Conservation (phyloP, 2,797 vertebrate genomes). For the Nannoperca australis region DNA sequence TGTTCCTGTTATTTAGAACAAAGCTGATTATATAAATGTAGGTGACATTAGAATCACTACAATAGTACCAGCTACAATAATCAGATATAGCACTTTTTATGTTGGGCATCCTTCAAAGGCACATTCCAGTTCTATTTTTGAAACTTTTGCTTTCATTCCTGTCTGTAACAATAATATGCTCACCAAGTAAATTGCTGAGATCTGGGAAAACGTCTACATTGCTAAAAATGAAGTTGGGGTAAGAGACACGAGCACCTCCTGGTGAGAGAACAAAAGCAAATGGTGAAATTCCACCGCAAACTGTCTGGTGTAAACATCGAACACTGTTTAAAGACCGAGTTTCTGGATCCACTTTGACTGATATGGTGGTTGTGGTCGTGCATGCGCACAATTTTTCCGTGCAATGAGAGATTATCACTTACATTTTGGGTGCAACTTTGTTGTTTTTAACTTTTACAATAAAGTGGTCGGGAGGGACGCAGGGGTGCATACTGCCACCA, state of each 20-base stretch:
- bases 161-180: not conserved
- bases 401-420: not conserved
- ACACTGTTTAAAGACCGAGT: not conserved
- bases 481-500: no score
- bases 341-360: not conserved
- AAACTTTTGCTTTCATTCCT: not conserved
- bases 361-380: no score
- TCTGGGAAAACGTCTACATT: not conserved
- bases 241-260: not conserved
- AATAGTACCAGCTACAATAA: not conserved
- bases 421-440: not conserved
- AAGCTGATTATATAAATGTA: slow-evolving; percentile 8
- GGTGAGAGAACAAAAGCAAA: not conserved
- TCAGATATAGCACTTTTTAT: not conserved
- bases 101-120: not conserved
- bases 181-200: not conserved
- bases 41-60: not conserved
- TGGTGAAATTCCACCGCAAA: not conserved
- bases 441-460: not conserved
- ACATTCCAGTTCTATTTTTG: not conserved
- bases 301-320: not conserved
- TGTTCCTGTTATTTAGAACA: slow-evolving; percentile 4
- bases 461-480: not conserved
- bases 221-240: not conserved
- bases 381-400: not conserved